Conservation (phyloP, 2,888 invertebrate genomes). For the Caenorhabditis japonica region DNA sequence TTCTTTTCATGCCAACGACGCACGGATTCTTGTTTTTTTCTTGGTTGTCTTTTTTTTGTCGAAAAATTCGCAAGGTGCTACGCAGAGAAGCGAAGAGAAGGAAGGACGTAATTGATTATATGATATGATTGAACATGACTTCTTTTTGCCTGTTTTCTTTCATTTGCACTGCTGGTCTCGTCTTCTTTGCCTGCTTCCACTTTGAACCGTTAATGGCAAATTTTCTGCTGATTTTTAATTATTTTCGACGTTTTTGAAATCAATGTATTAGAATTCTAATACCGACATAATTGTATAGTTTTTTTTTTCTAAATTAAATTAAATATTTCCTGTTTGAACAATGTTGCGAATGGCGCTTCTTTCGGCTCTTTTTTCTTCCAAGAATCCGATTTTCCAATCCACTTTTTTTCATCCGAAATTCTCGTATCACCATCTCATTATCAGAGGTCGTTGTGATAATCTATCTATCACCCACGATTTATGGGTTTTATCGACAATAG, state of each 20-base stretch:
- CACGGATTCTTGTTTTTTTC: constrained; percentile 42
- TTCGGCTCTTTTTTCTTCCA: too few species aligned
- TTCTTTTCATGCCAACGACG: constrained; percentile 32
- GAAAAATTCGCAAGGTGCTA: constrained; percentile 38
- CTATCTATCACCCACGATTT: too few species aligned
- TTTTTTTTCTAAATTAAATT: too few species aligned
- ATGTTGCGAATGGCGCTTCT: too few species aligned
- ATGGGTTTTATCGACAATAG: too few species aligned
- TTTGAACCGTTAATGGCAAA: constrained; percentile 23
- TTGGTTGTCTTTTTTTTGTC: constrained; percentile 10
- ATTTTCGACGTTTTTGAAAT: too few species aligned
- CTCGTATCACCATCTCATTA: too few species aligned
- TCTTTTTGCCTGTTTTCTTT: constrained; percentile 7
- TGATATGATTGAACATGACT: constrained; percentile 52
- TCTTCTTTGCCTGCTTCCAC: constrained; percentile 29
- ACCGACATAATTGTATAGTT: too few species aligned
- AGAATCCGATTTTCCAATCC: constrained; percentile 1
- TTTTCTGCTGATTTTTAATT: too few species aligned
- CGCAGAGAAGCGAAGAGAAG: constrained; percentile 8
- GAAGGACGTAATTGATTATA: constrained; percentile 41
- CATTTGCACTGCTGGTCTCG: constrained; percentile 33
- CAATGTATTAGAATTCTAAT: too few species aligned
- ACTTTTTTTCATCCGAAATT: constrained; percentile 23
- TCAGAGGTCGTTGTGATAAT: too few species aligned
- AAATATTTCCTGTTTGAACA: too few species aligned